These are phyloP conservation scores for Phalacrocorax brasilianus DNA, from an alignment of 2,113 vertebrate species.

Conservation along the genomic window DNA sequence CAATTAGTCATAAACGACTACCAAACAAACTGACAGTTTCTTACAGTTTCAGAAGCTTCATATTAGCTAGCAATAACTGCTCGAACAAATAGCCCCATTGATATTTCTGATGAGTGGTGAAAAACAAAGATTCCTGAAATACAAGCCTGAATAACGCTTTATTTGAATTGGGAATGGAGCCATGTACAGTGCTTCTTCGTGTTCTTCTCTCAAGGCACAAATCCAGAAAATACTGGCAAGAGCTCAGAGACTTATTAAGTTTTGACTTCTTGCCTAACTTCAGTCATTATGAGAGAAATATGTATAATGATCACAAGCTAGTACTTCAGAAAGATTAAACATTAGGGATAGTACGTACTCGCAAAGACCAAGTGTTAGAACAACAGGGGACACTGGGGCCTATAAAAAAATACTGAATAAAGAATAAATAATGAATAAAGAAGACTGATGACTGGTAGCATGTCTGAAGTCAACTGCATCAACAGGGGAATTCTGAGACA, in stretches of 20 bases:
- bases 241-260: neutral
- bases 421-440: no score
- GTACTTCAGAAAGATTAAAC: neutral
- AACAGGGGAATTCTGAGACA: accelerated
- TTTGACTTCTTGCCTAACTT: constrained; percentile 25
- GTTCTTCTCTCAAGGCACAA: neutral
- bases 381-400: neutral
- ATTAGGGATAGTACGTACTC: neutral
- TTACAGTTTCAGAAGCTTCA: neutral
- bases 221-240: constrained; percentile 26
- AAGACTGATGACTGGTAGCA: neutral
- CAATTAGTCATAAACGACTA: neutral
- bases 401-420: neutral
- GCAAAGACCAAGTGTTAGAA: neutral
- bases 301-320: neutral
- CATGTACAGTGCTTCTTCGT: neutral
- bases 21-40: neutral
- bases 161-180: neutral
- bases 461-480: neutral
- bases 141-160: neutral
- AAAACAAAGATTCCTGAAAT: neutral
- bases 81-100: neutral
- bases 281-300: neutral
- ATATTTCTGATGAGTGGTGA: neutral
- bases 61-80: neutral